Base-by-base conservation (phyloP, 1,140 invertebrate genomes). In the Vanessa tameamea region DNA sequence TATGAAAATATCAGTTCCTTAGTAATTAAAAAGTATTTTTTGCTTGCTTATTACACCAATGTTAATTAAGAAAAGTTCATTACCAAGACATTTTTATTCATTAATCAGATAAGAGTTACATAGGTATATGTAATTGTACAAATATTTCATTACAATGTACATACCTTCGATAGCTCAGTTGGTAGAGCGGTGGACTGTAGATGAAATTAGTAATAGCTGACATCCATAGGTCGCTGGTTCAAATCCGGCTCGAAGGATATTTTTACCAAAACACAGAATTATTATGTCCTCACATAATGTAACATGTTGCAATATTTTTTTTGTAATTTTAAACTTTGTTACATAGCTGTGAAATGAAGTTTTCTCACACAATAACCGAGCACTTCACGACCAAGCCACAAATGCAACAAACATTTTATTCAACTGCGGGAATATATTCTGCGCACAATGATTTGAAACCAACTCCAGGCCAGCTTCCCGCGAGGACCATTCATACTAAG, bases 171-270 rank as follows among this genome's bases (percentile, higher is more conserved):
- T 95, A 95, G 95, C 94, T 95, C 95, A 96, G 95, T 95, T 96
- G 95, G 95, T 95, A 95, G 95, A 95, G 95, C 95, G 95, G 95
- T 95, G 96, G 96, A 96, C 95, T 96, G 96, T 96, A 97, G 96
- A 77, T 93, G 83, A 14, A 2, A 51, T 7, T 12, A 43, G 0
- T 37, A n/a, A 37, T 7, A 57, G 5, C 31, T 31, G 57, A 26
- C 15, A 92, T 92, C 87, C 90, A 92, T 91, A 93, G 89, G 89
- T 92, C 90, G 88, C 91, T 92, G 90, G 90, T 92, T 89, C 89
- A 88, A 90, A 90, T 89, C 87, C 89, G 90, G 84, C 82, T 86
- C 84, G 82, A 84, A 86, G 83, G 84, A 86, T 23, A 57, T 69
- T 75, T 79, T 70, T 81, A 47, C 15, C 1, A 20, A 15, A 31